Base-by-base conservation (phyloP, 2,888 invertebrate genomes). In the Acleris sparsana region DNA sequence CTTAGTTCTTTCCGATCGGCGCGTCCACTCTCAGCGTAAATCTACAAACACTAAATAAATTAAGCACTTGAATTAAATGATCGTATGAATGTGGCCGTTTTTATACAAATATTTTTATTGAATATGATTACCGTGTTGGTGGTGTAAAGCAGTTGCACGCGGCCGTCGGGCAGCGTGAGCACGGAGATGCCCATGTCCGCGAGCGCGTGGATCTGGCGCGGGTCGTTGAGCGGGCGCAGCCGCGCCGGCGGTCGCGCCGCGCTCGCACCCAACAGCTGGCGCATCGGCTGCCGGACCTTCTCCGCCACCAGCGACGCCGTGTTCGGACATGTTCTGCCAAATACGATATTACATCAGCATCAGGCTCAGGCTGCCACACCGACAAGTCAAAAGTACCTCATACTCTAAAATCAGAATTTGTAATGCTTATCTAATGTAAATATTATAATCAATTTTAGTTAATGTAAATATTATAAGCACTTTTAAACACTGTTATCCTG, bases 181-280 rank as follows among this genome's bases (percentile, higher is more conserved):
- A 99, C 96, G 64, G 97, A 96, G 79, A 99, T 99, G 69, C 99
- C 99, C 98, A 99, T 99, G 82, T 97, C 96, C 67, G 96, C 95
- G 71, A 99, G 94, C 71, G 97, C 94, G 83, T 95, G 95, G 73
- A 98, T 88, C 92, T 99, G 99, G 62, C 97, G 96, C 63, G 96
- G 94, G 92, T 99, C 98, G 76, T 95, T 95, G 65, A 97, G 95
- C 72, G 96, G 95, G 80, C 96, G 96, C 72, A 96, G 95, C n/a
- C 94, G 84, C 6, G 96, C 96, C 18, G 94, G 93, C 58, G 96
- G 92, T 66, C 94, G 89, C 56, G 95, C 93, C 70, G 94, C 95
- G 0, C 93, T 93, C 11, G 93, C 89, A 61, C 96, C 97, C 29
- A 98, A 95, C 93, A 98, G 94, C 87, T 97, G 96, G 68, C 96